These are phyloP conservation scores for Dromiciops gliroides DNA, from an alignment of 2,113 vertebrate species.

Conservation along the genomic window DNA sequence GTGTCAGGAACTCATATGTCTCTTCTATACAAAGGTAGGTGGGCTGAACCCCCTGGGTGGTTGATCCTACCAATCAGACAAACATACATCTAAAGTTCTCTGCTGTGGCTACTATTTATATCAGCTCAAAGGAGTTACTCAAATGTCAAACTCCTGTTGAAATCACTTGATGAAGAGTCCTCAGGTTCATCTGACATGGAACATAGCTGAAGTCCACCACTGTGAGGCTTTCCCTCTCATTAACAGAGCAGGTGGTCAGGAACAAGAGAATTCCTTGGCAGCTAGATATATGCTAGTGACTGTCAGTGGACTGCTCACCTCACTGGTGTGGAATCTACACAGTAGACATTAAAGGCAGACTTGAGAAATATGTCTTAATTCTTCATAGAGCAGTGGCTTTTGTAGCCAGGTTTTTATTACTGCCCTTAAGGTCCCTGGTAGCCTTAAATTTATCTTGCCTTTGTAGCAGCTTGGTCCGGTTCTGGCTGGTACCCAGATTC, in stretches of 20 bases:
- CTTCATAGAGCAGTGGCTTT: background rate
- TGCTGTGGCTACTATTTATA: background rate
- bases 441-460: background rate
- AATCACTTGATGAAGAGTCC: background rate
- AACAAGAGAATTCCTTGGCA: background rate
- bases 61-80: background rate
- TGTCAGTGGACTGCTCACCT: background rate
- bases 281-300: background rate
- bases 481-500: background rate
- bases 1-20: background rate
- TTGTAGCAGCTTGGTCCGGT: background rate
- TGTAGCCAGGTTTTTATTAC: background rate
- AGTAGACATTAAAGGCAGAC: background rate
- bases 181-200: background rate
- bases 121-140: background rate
- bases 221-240: background rate
- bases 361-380: background rate
- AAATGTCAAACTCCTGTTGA: background rate
- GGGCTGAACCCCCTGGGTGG: background rate
- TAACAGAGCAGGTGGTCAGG: background rate
- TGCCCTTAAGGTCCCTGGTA: background rate
- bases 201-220: background rate
- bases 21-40: background rate
- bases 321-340: background rate
- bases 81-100: background rate